phyloP scores from a whole-genome alignment of 37 sponge, comb jelly and placozoan species.

The Aphrocallistes beatrix region DNA sequence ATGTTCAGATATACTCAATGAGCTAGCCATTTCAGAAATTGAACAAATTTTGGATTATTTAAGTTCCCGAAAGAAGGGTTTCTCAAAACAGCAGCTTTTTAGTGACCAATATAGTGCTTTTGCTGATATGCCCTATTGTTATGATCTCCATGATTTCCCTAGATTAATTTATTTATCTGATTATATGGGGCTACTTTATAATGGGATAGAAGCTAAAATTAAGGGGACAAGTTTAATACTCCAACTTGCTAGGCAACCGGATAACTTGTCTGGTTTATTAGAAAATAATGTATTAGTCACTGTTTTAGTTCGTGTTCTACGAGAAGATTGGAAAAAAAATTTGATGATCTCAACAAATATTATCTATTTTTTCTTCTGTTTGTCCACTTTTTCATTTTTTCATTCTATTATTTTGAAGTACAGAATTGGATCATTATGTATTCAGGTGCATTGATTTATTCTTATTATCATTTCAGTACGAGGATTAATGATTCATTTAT shows the following conservation, averaged over 20 bases:
- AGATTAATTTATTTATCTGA: too few species aligned
- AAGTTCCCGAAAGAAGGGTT: too few species aligned
- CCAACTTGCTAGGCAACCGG: slow-evolving; percentile 81
- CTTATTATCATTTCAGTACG: too few species aligned
- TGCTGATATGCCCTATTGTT: too few species aligned
- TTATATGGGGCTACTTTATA: slow-evolving; percentile 77
- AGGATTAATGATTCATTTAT: too few species aligned
- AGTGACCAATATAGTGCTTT: too few species aligned
- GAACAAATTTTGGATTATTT: too few species aligned
- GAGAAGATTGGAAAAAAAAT: slow-evolving; percentile 95
- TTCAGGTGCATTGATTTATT: neutral
- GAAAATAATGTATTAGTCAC: slow-evolving; percentile 56
- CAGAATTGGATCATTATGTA: slow-evolving; percentile 43
- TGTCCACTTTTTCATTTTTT: slow-evolving; percentile 81
- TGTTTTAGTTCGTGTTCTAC: slow-evolving; percentile 77
- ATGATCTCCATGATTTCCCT: too few species aligned
- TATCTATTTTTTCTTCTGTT: slow-evolving; percentile 90
- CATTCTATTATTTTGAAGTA: slow-evolving; percentile 59
- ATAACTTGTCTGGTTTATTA: slow-evolving; percentile 46
- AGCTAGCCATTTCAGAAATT: too few species aligned
- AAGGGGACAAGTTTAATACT: slow-evolving; percentile 74
- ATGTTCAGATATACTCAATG: too few species aligned
- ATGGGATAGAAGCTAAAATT: slow-evolving; percentile 59
- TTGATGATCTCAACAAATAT: slow-evolving; percentile 86
- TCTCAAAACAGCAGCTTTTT: too few species aligned